These are phyloP conservation scores for Limosa lapponica DNA, from an alignment of 2,797 vertebrate species.

Conservation along the genomic window DNA sequence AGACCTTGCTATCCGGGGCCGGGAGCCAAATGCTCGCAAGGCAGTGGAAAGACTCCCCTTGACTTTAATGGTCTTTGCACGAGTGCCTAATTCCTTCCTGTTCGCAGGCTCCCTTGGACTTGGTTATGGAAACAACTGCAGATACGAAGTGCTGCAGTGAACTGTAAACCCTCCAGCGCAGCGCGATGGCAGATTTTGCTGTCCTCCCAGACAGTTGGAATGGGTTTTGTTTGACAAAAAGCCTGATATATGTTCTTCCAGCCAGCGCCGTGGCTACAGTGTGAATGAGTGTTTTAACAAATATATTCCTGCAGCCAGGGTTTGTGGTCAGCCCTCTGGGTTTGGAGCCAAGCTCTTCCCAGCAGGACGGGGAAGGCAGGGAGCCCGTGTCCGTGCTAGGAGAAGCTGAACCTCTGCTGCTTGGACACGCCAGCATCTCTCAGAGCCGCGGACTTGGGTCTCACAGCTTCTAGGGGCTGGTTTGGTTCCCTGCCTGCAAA, in stretches of 20 bases:
- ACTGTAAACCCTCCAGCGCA: background rate
- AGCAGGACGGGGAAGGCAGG: background rate
- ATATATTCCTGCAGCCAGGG: background rate
- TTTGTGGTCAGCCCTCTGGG: background rate
- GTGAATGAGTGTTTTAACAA: conserved; percentile 19
- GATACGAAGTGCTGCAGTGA: background rate
- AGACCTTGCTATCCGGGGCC: background rate
- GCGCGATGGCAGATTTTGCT: background rate
- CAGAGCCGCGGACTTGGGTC: background rate
- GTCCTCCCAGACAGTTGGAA: conserved; percentile 17
- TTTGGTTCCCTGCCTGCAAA: background rate
- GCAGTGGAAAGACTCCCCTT: conserved; percentile 41
- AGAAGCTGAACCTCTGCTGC: background rate
- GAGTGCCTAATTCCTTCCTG: conserved; percentile 50
- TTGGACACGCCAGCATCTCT: background rate
- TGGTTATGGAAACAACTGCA: conserved; percentile 15
- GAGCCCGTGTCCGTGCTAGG: background rate
- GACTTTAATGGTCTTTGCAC: conserved; percentile 40
- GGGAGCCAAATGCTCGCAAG: background rate
- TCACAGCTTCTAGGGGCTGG: background rate
- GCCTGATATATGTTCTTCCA: background rate
- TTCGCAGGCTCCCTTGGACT: conserved; percentile 20
- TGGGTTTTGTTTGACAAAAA: conserved; percentile 17
- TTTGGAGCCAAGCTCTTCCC: conserved; percentile 23
- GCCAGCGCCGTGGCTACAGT: background rate